Conservation (phyloP, 2,113 vertebrate species). For the Burhinus oedicnemus region DNA sequence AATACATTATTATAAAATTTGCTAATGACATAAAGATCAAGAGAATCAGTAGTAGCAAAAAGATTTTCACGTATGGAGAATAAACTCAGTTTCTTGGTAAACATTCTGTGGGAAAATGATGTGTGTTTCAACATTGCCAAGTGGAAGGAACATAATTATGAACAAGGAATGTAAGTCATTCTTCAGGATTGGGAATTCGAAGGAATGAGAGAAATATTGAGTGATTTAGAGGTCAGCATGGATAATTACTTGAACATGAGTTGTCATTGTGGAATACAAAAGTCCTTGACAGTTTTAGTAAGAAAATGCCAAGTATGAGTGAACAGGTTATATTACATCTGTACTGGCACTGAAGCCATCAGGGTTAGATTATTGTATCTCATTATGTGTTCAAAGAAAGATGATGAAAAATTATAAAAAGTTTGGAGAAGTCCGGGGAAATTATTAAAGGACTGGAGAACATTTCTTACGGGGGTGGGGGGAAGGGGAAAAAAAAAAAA, state of each 20-base stretch:
- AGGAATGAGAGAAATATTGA: slow-evolving; percentile 53
- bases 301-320: not conserved
- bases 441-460: not conserved
- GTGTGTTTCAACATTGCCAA: not conserved
- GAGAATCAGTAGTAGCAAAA: not conserved
- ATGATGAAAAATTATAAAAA: not conserved
- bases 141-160: slow-evolving; percentile 1
- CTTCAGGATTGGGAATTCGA: slow-evolving; percentile 45
- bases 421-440: not conserved
- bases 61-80: not conserved
- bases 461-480: not conserved
- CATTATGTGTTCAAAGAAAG: not conserved
- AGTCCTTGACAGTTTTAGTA: slow-evolving; percentile 40
- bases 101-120: not conserved
- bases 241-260: slow-evolving; percentile 52
- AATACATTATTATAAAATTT: not conserved
- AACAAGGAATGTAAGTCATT: slow-evolving; percentile 23
- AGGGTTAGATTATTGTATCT: not conserved
- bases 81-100: not conserved
- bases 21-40: not conserved
- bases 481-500: no score
- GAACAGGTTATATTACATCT: not conserved
- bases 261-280: slow-evolving; percentile 49
- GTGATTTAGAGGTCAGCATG: slow-evolving; percentile 39
- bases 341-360: not conserved